Evolutionary conservation across 2,797 vertebrate genomes (phyloP), one percentile per base, ranked within the genome.

Genomic region (Tenualosa ilisha): DNA sequence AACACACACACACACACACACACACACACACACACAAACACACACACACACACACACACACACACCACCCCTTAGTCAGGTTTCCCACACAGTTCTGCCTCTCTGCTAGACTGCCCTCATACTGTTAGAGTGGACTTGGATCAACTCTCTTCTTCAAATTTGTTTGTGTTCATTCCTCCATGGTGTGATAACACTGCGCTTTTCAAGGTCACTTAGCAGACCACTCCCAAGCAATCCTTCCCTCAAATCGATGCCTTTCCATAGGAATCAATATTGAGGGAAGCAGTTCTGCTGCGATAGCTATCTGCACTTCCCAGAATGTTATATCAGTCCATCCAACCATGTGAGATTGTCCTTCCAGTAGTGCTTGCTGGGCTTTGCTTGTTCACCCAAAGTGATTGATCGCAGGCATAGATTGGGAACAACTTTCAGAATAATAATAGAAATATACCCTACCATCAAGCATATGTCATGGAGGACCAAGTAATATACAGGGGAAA

Each of bases 401-500:
- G 50, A 83, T 83, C 26, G 53, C 49, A 24, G 49, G 22, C 43
- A 81, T 26, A 53, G 83, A 83, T 37, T 37, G 54, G 50, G 79
- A 84, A 72, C 63, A 84, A 81, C 53, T 20, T 31, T 65, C 83
- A 31, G 56, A 68, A 63, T 81, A 84, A 85, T 86, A 84, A 85
- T 86, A 68, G 49, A 84, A 86, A 82, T 86, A 59, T 12, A 56
- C 65, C 49, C 31, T 9, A 40, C 89, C 85, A 89, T 91, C 90
- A 93, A 92, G 15, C 90, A 89, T 89, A 89, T 43, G 13, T 24
- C 46, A 49, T 5, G 72, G 51, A 86, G 40, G 85, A 91, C 89
- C 86, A 89, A 88, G 81, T 87, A 87, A 89, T 91, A 89, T 85
- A 85, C 81, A 91, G 90, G 86, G 88, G 88, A 88, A 91, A 92